Base-by-base conservation (phyloP, 2,888 invertebrate species). In the Rhorus exstirpatorius region DNA sequence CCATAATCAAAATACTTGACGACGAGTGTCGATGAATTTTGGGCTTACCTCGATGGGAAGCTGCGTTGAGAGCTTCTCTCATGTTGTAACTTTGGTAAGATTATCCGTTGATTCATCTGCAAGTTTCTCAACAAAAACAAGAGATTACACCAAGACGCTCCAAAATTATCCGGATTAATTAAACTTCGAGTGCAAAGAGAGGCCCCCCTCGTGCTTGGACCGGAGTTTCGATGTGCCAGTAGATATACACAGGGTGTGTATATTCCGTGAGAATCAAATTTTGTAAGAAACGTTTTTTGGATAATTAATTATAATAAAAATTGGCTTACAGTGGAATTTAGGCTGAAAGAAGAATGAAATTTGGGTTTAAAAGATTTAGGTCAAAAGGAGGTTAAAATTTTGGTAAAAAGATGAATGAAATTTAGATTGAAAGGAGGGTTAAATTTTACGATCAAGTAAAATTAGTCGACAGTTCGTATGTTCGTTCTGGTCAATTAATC, bases 151-250 rank as follows among this genome's bases (percentile, higher is more conserved):
- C 14, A 19, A 71, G 58, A 49, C 61, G 35, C 21, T 41, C 10
- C 65, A 8, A 55, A 51, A 71, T 71, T 53, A 71, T 76, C 31
- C 58, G 51, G 41, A 71, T 76, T 81, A 71, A 60, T 76, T 68
- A 58, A 76, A 80, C 58, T 65, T 65, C 53, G 31, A 77, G 49
- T 61, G 38, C 71, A 35, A 12, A 26, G 26, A 7, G 12, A 35
- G 31, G 49, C 44, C 4, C 58, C 24, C 21, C 53, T 17, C 55
- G 24, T 24, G 14, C 55, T 70, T 41, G 24, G 51, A 31, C n/a
- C 3, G 8, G 19, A 61, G 38, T 44, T 14, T 31, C 21, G 71
- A 58, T 58, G 8, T 41, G 26, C 14, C 72, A 21, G 19, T 10
- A 31, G 44, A 26, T 26, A n/a, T 55, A 46, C 14, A 41, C 41